These are phyloP conservation scores for Siniperca knerii DNA, from an alignment of 2,113 vertebrate genomes.

Conservation along the genomic window DNA sequence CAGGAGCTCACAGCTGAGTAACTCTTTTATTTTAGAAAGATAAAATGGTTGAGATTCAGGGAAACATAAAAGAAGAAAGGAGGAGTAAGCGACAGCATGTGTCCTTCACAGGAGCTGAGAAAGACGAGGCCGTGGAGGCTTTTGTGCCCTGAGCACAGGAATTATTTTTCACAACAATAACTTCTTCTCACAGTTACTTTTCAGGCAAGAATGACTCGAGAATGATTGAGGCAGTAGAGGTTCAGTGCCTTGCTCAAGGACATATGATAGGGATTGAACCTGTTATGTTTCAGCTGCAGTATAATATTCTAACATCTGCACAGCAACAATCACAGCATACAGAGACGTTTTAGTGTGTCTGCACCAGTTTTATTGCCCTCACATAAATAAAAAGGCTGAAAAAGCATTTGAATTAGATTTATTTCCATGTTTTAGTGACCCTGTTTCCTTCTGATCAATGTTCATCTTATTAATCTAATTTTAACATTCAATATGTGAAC, in stretches of 20 bases:
- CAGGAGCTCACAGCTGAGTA: background rate
- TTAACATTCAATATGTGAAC: background rate
- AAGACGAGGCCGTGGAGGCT: background rate
- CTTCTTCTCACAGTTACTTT: background rate
- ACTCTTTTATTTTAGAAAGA: background rate
- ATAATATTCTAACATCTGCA: background rate
- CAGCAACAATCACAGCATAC: background rate
- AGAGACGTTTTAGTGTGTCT: background rate
- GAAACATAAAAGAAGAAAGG: background rate
- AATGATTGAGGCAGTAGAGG: background rate
- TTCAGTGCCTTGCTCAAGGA: slow-evolving; percentile 10
- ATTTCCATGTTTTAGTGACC: background rate
- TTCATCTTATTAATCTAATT: background rate
- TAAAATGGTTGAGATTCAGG: fast-evolving
- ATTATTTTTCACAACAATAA: slow-evolving; percentile 9
- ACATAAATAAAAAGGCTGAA: background rate
- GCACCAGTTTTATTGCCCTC: background rate
- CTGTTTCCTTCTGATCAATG: background rate
- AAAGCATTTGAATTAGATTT: background rate
- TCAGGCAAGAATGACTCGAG: background rate
- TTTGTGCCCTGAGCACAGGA: background rate
- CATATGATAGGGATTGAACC: background rate
- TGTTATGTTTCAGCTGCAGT: background rate
- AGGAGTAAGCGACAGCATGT: background rate
- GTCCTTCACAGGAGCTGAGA: slow-evolving; percentile 7